A percentile compares a stretch with the other conserved stretches of the same genome.
Conservation (phyloP, 2,113 vertebrate genomes). For the Crotalus helleri region DNA sequence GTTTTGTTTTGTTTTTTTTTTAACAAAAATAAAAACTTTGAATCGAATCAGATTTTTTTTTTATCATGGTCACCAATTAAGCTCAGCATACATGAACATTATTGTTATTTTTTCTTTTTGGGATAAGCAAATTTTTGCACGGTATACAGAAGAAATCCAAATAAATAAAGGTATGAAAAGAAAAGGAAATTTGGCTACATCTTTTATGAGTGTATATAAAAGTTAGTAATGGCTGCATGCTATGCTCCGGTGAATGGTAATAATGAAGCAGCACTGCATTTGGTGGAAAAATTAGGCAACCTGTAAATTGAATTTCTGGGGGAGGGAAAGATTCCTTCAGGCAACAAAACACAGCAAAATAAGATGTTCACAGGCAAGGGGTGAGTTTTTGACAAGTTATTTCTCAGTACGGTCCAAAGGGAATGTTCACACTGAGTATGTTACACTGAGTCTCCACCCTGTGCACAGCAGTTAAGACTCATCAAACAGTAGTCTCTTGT, state of each 20-base stretch:
- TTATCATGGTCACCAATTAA: background rate
- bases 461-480: background rate
- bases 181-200: background rate
- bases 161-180: background rate
- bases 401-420: background rate
- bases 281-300: background rate
- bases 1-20: background rate
- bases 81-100: background rate
- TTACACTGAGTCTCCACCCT: background rate
- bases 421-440: background rate
- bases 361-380: background rate
- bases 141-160: background rate
- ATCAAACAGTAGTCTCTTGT: background rate
- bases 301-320: background rate
- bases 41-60: background rate
- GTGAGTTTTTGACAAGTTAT: background rate
- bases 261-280: background rate
- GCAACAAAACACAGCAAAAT: background rate
- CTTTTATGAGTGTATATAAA: background rate
- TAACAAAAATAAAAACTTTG: background rate
- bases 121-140: background rate
- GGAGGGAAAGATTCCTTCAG: background rate
- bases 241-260: background rate
- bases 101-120: background rate
- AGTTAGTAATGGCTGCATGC: background rate